phyloP scores from a whole-genome alignment of 2,113 vertebrate species.

The Gasterosteus nipponicus region DNA sequence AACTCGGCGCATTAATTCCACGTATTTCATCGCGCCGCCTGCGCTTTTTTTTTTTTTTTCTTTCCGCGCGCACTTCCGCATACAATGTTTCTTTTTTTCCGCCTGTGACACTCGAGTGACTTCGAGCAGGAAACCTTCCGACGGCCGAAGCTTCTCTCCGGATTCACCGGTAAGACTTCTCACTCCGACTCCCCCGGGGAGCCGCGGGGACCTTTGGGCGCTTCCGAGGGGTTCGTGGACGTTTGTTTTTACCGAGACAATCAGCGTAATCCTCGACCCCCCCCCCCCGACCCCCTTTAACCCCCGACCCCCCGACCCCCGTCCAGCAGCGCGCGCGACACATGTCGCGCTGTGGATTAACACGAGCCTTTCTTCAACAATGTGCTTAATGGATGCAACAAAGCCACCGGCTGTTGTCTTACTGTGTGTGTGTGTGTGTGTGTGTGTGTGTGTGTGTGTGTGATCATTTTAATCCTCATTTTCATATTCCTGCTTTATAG shows the following conservation, averaged over 20 bases:
- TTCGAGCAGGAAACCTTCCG: constrained; percentile 76
- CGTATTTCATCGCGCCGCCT: not conserved
- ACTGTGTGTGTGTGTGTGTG: too few species aligned
- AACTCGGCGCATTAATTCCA: accelerated
- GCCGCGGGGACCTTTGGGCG: too few species aligned
- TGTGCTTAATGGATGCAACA: not conserved
- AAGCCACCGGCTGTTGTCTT: too few species aligned
- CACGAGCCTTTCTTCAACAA: not conserved
- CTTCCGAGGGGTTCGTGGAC: not conserved
- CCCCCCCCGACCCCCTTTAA: not conserved
- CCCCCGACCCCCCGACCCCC: not conserved
- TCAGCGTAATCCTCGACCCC: not conserved
- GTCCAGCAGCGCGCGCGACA: constrained; percentile 15
- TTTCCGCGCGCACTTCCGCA: constrained; percentile 78
- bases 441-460: too few species aligned
- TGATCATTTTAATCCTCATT: too few species aligned
- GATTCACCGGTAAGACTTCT: constrained; percentile 70
- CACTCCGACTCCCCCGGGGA: too few species aligned
- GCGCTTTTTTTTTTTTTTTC: constrained; percentile 11
- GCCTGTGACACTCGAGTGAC: constrained; percentile 75
- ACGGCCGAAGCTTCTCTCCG: constrained; percentile 60
- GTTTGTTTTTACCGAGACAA: constrained; percentile 46
- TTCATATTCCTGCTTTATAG: constrained; percentile 12
- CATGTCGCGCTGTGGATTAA: not conserved
- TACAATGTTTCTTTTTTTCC: constrained; percentile 73